phyloP scores from a whole-genome alignment of 2,113 vertebrate species.

The Caracal caracal region DNA sequence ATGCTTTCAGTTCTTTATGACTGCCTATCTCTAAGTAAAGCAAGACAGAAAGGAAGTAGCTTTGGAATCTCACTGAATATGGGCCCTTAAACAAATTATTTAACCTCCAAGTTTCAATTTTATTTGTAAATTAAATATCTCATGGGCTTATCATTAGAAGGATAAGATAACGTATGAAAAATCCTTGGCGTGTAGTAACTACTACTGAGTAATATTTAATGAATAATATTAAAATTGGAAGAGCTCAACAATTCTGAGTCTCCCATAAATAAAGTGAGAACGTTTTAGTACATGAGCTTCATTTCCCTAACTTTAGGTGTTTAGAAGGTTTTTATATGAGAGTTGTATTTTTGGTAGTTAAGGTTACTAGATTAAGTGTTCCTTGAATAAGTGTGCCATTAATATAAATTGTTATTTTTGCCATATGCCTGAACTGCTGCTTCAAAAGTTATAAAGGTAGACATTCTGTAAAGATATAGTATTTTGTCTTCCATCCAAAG shows the following conservation, averaged over 20 bases:
- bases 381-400: not conserved
- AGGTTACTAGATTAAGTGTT: not conserved
- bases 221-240: conserved; percentile 31
- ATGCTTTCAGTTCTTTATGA: not conserved
- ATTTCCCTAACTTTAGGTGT: not conserved
- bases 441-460: not conserved
- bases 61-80: not conserved
- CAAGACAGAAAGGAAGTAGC: not conserved
- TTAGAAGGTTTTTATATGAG: not conserved
- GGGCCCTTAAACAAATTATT: not conserved
- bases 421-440: not conserved
- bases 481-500: not conserved
- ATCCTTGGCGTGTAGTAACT: not conserved
- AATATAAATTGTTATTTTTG: not conserved
- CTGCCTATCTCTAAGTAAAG: not conserved
- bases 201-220: not conserved
- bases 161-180: not conserved
- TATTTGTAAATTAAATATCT: not conserved
- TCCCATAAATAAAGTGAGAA: not conserved
- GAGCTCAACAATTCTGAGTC: not conserved
- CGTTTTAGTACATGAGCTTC: not conserved
- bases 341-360: not conserved
- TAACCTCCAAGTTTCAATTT: not conserved
- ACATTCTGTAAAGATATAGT: not conserved
- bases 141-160: not conserved